A percentile compares a stretch with the other conserved stretches of the same genome.
phyloP scores from a whole-genome alignment of 2,888 invertebrate genomes.

The Endotricha flammealis region DNA sequence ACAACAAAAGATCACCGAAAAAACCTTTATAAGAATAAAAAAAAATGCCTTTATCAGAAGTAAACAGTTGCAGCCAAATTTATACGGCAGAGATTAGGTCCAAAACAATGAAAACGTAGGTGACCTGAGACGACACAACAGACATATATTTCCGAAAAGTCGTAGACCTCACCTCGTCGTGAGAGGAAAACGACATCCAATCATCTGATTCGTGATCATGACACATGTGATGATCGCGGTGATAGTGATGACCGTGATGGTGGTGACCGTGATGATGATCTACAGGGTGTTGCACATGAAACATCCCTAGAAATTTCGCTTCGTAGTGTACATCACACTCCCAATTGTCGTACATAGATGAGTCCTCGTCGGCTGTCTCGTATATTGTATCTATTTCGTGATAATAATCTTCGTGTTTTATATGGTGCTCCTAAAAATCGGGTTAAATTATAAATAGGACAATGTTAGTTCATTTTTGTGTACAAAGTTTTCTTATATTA shows the following conservation, averaged over 20 bases:
- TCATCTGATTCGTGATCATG: slow-evolving; percentile 18
- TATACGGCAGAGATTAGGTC: too few relatives aligned
- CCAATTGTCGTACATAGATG: slow-evolving; percentile 36
- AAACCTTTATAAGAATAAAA: too few relatives aligned
- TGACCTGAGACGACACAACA: neutral
- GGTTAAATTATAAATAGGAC: slow-evolving; percentile 11
- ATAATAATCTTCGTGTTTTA: slow-evolving; percentile 43
- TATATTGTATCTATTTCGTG: slow-evolving; percentile 67
- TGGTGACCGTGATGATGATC: slow-evolving; percentile 29
- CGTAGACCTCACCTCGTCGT: slow-evolving; percentile 39
- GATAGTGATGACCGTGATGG: slow-evolving; percentile 17
- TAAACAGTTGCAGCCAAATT: too few relatives aligned
- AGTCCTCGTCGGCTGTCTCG: slow-evolving; percentile 49
- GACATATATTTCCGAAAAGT: neutral
- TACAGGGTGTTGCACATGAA: slow-evolving; percentile 35
- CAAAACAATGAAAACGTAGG: too few relatives aligned
- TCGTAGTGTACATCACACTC: slow-evolving; percentile 44
- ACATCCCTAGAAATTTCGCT: slow-evolving; percentile 44
- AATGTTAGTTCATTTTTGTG: too few relatives aligned
- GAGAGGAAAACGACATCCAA: slow-evolving; percentile 37
- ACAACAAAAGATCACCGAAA: too few relatives aligned
- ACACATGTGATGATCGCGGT: slow-evolving; percentile 1
- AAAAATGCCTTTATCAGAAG: too few relatives aligned
- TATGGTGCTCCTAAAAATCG: slow-evolving; percentile 28
- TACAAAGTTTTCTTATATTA: too few relatives aligned